Percentiles rank a stretch among this genome's conserved stretches.
Evolutionary conservation across 2,113 vertebrate genomes (phyloP).

Genomic region (Lepus europaeus): DNA sequence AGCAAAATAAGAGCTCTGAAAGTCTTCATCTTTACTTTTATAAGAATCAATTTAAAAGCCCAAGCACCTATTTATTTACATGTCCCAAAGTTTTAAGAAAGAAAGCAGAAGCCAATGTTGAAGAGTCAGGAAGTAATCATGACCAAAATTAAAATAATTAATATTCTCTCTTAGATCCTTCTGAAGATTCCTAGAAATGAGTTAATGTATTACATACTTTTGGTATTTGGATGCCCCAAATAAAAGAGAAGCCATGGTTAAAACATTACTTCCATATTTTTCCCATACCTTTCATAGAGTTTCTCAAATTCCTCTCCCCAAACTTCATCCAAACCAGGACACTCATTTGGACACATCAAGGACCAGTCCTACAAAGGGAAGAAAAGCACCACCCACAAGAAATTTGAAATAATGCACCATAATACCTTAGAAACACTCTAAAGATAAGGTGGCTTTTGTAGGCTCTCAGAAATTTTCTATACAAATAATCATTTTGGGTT

Average conservation of each 20-base stretch:
- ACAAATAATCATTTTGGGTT: conserved; percentile 38
- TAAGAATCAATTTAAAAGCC: conserved; percentile 26
- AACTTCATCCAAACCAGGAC: conserved; percentile 95
- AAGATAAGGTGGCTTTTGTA: neutral
- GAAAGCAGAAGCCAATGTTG: conserved; percentile 41
- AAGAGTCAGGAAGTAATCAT: conserved; percentile 27
- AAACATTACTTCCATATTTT: conserved; percentile 38
- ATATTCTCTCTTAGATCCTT: conserved; percentile 10
- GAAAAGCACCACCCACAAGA: neutral
- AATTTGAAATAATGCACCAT: neutral
- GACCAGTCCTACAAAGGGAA: conserved; percentile 94
- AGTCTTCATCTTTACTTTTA: conserved; percentile 42
- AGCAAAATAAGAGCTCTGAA: conserved; percentile 51
- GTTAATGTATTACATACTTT: neutral
- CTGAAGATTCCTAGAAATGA: conserved; percentile 53
- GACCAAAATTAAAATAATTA: conserved; percentile 65
- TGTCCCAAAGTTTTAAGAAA: conserved; percentile 58
- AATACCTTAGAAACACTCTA: neutral
- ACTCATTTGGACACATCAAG: conserved; percentile 97
- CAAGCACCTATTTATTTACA: conserved; percentile 30
- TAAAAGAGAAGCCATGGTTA: conserved; percentile 58
- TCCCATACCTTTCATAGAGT: conserved; percentile 93
- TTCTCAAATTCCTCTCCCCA: conserved; percentile 99
- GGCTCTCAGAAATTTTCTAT: neutral
- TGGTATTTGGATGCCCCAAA: neutral